Base-by-base conservation (phyloP, 2,113 vertebrate species). In the Emydocephalus ijimae region DNA sequence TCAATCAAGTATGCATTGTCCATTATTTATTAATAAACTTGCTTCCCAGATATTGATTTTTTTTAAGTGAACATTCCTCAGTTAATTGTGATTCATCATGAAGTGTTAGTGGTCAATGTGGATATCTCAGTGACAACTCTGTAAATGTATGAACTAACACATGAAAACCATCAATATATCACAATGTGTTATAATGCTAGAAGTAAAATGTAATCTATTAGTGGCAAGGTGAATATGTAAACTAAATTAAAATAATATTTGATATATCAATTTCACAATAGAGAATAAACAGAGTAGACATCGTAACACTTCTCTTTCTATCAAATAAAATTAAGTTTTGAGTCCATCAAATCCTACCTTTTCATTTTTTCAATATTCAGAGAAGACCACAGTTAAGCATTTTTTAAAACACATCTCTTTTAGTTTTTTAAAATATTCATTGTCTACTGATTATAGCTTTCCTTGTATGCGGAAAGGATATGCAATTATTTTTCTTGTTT, bases 21-120 rank as follows among this genome's bases (percentile, higher is more conserved):
- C n/a, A 90, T 95, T 94, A 34, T 93, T 93, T 94, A 34, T 93
- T 93, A 93, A 45, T 95, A 91, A 94, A 69, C 12, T 45, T 89
- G 12, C 0, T 45, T 23, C 54, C 5, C 1, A 88, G 48, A 6
- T 92, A 93, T 88, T 87, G 88, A 95, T 93, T 87, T 18, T 29
- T 48, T 88, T 74, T n/a, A 93, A 34, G 9, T 86, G 50, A 92
- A 52, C 9, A 87, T 59, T 34, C 93, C 59, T 93, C 74, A 52
- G 20, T 52, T 85, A 91, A 43, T 39, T 93, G 57, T 90, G 81
- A 87, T 29, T 93, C 89, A 26, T 24, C 12, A 92, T 29, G 39
- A 4, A 93, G 52, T 61, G 29, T 12, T 5, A 2, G 55, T 20
- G 10, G 87, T 94, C 34, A 59, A 0, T 2, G 1, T 45, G 15